phyloP scores from a whole-genome alignment of 2,113 vertebrate genomes.

The Seriola rivoliana region DNA sequence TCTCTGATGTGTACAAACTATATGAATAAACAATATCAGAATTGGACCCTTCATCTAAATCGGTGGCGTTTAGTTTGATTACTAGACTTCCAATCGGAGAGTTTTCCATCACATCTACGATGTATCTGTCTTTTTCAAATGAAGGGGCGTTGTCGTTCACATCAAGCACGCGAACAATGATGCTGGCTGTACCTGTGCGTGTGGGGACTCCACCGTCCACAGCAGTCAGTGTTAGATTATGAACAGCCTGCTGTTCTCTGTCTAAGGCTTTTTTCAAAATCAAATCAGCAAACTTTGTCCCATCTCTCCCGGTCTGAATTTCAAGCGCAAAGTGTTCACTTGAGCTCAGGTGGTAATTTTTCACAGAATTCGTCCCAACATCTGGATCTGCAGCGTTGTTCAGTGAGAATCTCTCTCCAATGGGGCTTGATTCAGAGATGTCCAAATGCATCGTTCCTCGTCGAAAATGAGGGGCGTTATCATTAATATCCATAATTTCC shows the following conservation, averaged over 20 bases:
- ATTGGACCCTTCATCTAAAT: conserved; percentile 78
- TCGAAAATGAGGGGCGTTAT: conserved; percentile 76
- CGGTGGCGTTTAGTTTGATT: conserved; percentile 70
- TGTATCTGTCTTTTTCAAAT: conserved; percentile 71
- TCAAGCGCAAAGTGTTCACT: conserved; percentile 73
- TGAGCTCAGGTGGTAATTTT: conserved; percentile 72
- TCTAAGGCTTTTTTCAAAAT: conserved; percentile 71
- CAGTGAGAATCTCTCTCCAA: conserved; percentile 79
- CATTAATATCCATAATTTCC: conserved; percentile 77
- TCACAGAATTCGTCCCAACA: conserved; percentile 75
- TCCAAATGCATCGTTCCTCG: conserved; percentile 84
- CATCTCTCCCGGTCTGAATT: conserved; percentile 77
- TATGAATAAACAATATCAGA: conserved; percentile 80
- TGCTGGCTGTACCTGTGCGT: conserved; percentile 78
- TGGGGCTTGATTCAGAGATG: conserved; percentile 69
- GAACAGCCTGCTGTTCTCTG: conserved; percentile 70
- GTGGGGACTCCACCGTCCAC: conserved; percentile 78
- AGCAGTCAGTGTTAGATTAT: conserved; percentile 80
- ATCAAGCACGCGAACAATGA: conserved; percentile 75
- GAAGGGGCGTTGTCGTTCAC: conserved; percentile 80
- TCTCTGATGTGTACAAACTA: conserved; percentile 79
- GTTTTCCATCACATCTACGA: conserved; percentile 74
- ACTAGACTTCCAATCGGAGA: conserved; percentile 72
- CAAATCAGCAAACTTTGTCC: conserved; percentile 76
- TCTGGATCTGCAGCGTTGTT: conserved; percentile 79